phyloP scores from a whole-genome alignment of 2,113 vertebrate species.

The Misgurnus anguillicaudatus region DNA sequence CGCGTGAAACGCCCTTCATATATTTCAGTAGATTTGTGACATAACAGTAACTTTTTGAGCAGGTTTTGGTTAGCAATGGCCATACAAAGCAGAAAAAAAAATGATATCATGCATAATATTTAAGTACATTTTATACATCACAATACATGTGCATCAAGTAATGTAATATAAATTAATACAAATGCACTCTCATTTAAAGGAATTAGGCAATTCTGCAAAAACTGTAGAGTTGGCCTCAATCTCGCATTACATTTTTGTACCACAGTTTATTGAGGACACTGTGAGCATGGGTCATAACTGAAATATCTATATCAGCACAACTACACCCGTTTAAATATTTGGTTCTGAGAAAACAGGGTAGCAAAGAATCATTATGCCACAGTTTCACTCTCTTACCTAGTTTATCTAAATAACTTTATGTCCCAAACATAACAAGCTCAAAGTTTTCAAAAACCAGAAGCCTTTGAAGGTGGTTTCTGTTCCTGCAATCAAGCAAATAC shows the following conservation, averaged over 20 bases:
- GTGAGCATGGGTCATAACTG: conserved; percentile 1
- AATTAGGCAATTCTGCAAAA: too few species aligned
- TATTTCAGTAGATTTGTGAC: not conserved
- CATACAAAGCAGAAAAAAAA: not conserved
- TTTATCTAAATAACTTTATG: not conserved
- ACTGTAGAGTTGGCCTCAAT: not conserved
- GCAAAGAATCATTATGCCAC: too few species aligned
- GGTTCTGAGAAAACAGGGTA: conserved; percentile 9
- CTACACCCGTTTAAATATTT: not conserved
- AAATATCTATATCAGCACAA: not conserved
- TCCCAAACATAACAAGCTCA: too few species aligned
- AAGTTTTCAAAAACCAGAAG: too few species aligned
- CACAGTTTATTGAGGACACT: not conserved
- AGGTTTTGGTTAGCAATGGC: not conserved
- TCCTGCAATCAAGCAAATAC: not conserved
- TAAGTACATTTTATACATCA: not conserved
- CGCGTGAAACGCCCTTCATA: too few species aligned
- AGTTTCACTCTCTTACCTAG: not conserved
- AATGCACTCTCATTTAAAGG: too few species aligned
- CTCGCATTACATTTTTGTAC: not conserved
- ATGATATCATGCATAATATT: not conserved
- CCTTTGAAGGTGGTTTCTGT: not conserved
- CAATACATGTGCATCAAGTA: not conserved
- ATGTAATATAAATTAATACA: not conserved
- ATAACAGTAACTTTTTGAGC: not conserved